phyloP scores from a whole-genome alignment of 2,113 vertebrate species.

The Rhodinocichla rosea region DNA sequence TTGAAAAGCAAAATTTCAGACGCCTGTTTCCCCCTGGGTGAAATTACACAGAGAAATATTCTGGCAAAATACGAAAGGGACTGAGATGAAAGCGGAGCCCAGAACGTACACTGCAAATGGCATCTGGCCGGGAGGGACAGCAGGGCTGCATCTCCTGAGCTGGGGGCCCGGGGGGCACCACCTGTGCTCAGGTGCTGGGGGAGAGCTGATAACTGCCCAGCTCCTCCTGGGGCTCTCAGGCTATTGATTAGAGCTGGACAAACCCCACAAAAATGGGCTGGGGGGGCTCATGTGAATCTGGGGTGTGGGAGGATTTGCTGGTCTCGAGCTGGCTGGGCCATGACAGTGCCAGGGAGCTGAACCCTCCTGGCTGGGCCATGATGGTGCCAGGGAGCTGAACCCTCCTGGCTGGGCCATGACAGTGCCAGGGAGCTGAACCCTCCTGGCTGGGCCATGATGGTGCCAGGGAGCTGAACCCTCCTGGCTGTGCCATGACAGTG shows the following conservation, averaged over 20 bases:
- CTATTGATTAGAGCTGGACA: background rate
- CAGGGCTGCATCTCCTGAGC: rapidly evolving
- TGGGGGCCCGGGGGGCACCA: background rate
- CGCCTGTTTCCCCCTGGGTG: conserved; percentile 38
- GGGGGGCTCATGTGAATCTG: rapidly evolving
- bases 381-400: too few relatives aligned
- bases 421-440: too few relatives aligned
- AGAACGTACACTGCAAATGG: conserved; percentile 23
- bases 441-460: background rate
- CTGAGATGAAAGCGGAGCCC: conserved; percentile 41
- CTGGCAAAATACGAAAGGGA: conserved; percentile 62
- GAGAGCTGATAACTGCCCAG: background rate
- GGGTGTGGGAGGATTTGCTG: background rate
- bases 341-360: too few relatives aligned
- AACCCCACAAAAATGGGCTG: rapidly evolving
- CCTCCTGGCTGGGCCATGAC: background rate
- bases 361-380: background rate
- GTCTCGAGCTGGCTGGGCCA: background rate
- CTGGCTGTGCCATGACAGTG: background rate
- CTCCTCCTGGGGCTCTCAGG: background rate
- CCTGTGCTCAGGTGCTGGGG: rapidly evolving
- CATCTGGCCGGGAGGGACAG: conserved; percentile 15
- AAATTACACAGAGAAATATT: conserved; percentile 54
- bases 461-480: too few relatives aligned
- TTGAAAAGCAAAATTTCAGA: conserved; percentile 41